Evolutionary conservation across 2,797 vertebrate species (phyloP).

Genomic region (Simalia tracyae): DNA sequence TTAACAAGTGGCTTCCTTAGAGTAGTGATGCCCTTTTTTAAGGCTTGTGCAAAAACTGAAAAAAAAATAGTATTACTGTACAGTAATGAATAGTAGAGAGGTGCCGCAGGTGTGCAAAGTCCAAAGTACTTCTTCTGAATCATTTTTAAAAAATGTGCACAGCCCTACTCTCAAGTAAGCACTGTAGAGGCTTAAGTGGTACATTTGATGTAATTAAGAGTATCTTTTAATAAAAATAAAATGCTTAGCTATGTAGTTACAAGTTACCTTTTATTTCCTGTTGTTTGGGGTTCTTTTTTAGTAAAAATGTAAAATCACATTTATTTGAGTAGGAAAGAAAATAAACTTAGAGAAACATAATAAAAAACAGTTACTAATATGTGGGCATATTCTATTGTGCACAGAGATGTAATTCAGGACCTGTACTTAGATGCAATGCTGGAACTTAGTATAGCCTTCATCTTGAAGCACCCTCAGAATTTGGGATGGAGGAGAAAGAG

Average conservation of each 20-base stretch:
- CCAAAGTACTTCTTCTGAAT: too few relatives aligned
- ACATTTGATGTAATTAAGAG: background rate
- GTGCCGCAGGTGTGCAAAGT: too few relatives aligned
- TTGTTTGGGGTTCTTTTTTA: background rate
- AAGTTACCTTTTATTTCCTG: background rate
- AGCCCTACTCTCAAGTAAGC: background rate
- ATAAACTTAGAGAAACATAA: background rate
- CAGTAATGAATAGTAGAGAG: too few relatives aligned
- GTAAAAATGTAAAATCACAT: background rate
- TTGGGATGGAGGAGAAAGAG: background rate
- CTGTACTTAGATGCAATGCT: background rate
- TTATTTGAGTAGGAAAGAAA: constrained; percentile 19
- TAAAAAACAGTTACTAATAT: background rate
- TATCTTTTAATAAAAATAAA: background rate
- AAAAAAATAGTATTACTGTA: too few relatives aligned
- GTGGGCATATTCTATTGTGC: background rate
- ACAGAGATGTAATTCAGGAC: background rate
- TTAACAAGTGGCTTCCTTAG: background rate
- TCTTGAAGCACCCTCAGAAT: background rate
- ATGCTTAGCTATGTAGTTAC: constrained; percentile 12
- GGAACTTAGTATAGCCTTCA: background rate
- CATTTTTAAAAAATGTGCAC: background rate
- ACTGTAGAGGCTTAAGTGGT: too few relatives aligned
- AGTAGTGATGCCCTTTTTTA: too few relatives aligned
- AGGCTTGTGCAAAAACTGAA: too few relatives aligned